Evolutionary conservation across 64 coral and sea anemone species (phyloP).

Genomic region (Dendrophyllia cribrosa): DNA sequence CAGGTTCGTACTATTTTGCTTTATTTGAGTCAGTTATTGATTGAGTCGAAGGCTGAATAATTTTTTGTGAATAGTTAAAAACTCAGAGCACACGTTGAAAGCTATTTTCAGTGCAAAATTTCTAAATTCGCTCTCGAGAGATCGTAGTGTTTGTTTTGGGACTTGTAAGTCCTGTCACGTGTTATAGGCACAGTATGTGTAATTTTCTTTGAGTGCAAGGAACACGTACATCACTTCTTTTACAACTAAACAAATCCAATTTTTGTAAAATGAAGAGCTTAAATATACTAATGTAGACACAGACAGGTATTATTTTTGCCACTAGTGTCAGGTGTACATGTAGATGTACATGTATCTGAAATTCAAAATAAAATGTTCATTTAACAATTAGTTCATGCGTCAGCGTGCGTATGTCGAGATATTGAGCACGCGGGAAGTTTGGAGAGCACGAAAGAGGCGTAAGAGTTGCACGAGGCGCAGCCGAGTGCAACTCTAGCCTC

Average conservation of each 20-base stretch:
- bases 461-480: no score
- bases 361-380: background rate
- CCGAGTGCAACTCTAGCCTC: no score
- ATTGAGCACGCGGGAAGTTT: no score
- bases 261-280: background rate
- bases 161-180: background rate
- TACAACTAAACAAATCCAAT: background rate
- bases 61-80: background rate
- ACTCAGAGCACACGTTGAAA: background rate
- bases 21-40: background rate
- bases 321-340: background rate
- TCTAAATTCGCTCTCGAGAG: background rate
- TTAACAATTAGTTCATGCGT: no score
- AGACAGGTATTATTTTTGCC: background rate
- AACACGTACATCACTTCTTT: background rate
- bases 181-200: background rate
- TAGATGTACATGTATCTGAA: background rate
- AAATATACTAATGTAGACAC: slow-evolving; percentile 2
- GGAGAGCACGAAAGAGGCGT: no score
- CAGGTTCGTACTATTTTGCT: background rate
- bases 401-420: no score
- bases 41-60: background rate
- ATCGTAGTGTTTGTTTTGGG: background rate
- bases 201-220: background rate
- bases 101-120: background rate